Base-by-base conservation (phyloP, 2,888 invertebrate genomes). In the Aleiodes leptofemur region DNA sequence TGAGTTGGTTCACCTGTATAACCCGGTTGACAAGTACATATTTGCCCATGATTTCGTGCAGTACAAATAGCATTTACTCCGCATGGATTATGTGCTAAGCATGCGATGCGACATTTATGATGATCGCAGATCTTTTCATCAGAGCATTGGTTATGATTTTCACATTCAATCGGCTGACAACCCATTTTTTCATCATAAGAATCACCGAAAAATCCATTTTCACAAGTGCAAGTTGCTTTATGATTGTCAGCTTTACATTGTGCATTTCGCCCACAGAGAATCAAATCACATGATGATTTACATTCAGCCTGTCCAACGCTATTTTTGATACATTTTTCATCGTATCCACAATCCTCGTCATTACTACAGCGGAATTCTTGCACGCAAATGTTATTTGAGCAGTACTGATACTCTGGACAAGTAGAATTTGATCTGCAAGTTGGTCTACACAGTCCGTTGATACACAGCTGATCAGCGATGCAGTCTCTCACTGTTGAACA, bases 1-100 rank as follows among this genome's bases (percentile, higher is more conserved):
- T 90, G 90, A 9, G 92, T 90, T 2, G 96, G 94, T 88, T 96
- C 94, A 3, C 96, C 97, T 0, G 95, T 95, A 84, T 93, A 96
- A 0, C 97, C 97, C 11, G 97, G 96, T 90, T 96, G 96, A 86
- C 97, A 97, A 83, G 95, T 95, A 86, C 95, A 95, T 0, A 93
- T 84, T 87, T 95, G 95, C 78, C 92, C 92, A 85, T 97, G 97
- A 83, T 93, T 93, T 88, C 96, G 95, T 1, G 96, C 95, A 0
- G 96, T 95, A 86, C 97, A 97, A 55, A 97, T 91, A 0, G 97
- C 94, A 88, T 97, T 96, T 71, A 93, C 93, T 0, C 96, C 96
- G 84, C 97, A 97, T 14, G 95, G 94, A 88, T 96, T 96, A n/a
- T 93, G 91, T 4, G 94, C 93, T 23, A 96, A 91, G 86, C 97